A percentile compares a stretch with the other conserved stretches of the same genome.
phyloP scores from a whole-genome alignment of 2,113 vertebrate genomes.

The Alligator mississippiensis region DNA sequence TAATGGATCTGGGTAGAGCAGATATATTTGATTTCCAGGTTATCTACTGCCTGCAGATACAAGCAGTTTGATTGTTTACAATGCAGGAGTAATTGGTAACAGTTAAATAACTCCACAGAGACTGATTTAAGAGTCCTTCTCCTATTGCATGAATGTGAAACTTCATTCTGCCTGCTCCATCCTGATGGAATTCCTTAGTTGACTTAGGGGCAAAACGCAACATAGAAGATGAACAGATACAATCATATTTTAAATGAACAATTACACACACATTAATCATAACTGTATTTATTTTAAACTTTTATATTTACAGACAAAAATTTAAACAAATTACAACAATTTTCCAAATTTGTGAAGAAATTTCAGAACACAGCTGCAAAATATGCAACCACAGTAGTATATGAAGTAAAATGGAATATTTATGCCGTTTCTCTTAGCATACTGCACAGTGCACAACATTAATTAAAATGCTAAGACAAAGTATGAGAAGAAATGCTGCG shows the following conservation, averaged over 20 bases:
- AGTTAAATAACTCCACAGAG: slow-evolving; percentile 70
- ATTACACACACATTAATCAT: not conserved
- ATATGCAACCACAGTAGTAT: not conserved
- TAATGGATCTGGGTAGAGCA: slow-evolving; percentile 72
- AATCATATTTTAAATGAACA: slow-evolving; percentile 16
- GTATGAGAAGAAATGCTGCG: slow-evolving; percentile 1
- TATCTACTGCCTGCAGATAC: slow-evolving; percentile 79
- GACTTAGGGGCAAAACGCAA: not conserved
- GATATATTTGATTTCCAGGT: slow-evolving; percentile 79
- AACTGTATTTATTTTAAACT: slow-evolving; percentile 13
- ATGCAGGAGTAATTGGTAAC: slow-evolving; percentile 71
- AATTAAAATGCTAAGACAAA: slow-evolving; percentile 2
- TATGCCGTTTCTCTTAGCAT: not conserved
- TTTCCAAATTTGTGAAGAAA: not conserved
- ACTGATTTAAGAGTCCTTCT: slow-evolving; percentile 71
- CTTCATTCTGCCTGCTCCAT: slow-evolving; percentile 26
- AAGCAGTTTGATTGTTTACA: slow-evolving; percentile 75
- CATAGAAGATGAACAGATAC: slow-evolving; percentile 15
- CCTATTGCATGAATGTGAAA: slow-evolving; percentile 37
- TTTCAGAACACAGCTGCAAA: slow-evolving; percentile 16
- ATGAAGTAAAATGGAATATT: not conserved
- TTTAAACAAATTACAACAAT: not conserved
- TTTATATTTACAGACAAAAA: slow-evolving; percentile 39
- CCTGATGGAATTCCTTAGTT: not conserved
- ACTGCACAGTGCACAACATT: not conserved